Percentiles rank a stretch among this genome's conserved stretches.
Conservation (phyloP, 1,140 invertebrate genomes). For the Drosophila tani region DNA sequence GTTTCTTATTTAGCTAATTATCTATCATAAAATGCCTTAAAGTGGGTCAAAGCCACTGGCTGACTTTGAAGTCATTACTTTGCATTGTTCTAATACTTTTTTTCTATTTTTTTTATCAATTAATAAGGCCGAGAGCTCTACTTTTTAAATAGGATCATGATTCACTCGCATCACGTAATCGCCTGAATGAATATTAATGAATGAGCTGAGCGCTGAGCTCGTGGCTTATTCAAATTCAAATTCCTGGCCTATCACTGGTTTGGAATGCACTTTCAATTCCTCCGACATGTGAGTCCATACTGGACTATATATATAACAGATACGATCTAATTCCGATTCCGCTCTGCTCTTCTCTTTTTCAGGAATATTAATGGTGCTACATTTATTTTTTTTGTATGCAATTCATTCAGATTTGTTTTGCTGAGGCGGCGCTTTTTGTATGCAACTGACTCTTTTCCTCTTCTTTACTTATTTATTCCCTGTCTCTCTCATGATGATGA, state of each 20-base stretch:
- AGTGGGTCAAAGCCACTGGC: conserved; percentile 7
- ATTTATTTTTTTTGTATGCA: conserved; percentile 49
- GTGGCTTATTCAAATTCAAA: conserved; percentile 40
- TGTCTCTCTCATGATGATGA: conserved; percentile 16
- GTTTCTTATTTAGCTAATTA: neutral
- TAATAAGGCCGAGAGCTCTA: conserved; percentile 1
- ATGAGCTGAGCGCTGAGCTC: neutral
- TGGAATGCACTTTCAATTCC: conserved; percentile 47
- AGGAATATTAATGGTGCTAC: conserved; percentile 55
- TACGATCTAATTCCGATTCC: conserved; percentile 12
- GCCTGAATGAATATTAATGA: conserved; percentile 20
- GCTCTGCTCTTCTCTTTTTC: neutral
- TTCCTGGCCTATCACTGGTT: conserved; percentile 16
- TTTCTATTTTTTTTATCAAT: neutral
- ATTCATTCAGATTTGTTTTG: conserved; percentile 62
- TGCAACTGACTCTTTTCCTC: neutral
- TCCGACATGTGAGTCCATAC: conserved; percentile 9
- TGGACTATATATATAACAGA: conserved; percentile 5
- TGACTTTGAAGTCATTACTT: conserved; percentile 4
- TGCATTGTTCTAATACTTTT: neutral
- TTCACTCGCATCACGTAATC: conserved; percentile 21
- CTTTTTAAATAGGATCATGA: conserved; percentile 18
- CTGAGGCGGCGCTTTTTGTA: conserved; percentile 49
- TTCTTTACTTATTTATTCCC: neutral
- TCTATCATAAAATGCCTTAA: neutral